Evolutionary conservation across 2,797 vertebrate genomes (phyloP), one percentile per base, ranked within the genome.

Genomic region (Lepilemur ruficaudatus): DNA sequence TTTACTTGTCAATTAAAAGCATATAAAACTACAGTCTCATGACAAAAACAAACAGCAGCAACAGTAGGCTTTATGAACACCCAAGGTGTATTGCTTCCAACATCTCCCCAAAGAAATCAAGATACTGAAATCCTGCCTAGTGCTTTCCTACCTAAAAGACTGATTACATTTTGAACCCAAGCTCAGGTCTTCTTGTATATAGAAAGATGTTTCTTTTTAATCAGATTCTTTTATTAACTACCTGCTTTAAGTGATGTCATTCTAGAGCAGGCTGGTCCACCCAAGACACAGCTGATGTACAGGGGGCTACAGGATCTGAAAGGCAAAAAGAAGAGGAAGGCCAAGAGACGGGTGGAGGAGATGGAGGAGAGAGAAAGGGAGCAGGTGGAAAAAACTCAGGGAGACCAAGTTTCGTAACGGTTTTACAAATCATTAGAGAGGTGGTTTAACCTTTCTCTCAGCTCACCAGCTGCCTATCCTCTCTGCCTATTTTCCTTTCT

Each of bases 121-220:
- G 52, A 35, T 23, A 18, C 20, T 55, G 46, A 12, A 90, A 43
- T 67, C 59, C 15, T 18, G 46, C 22, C 50, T 41, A 32, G 7
- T 0, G 9, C 35, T 57, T 86, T 70, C 80, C 50, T 81, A 14
- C 23, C 30, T 52, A 22, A 83, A 72, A 84, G 15, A 20, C 28
- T 52, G 46, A 15, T 13, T n/a, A 12, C 13, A 48, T 67, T 72
- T 35, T 52, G 12, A 90, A 43, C 28, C n/a, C 59, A 93, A 87
- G 85, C 4, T 14, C 63, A 43, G 17, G 25, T 43, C n/a, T 69
- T 83, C 32, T n/a, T 8, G n/a, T 82, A 22, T n/a, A 23, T 2
- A 63, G 38, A 75, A 79, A 30, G 23, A 61, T 32, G 35, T 72
- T 67, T 91, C 72, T 85, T 78, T 88, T 46, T 50, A 30, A 52